A percentile compares a stretch with the other conserved stretches of the same genome.
phyloP scores from a whole-genome alignment of 2,113 vertebrate genomes.

The Heteronetta atricapilla region DNA sequence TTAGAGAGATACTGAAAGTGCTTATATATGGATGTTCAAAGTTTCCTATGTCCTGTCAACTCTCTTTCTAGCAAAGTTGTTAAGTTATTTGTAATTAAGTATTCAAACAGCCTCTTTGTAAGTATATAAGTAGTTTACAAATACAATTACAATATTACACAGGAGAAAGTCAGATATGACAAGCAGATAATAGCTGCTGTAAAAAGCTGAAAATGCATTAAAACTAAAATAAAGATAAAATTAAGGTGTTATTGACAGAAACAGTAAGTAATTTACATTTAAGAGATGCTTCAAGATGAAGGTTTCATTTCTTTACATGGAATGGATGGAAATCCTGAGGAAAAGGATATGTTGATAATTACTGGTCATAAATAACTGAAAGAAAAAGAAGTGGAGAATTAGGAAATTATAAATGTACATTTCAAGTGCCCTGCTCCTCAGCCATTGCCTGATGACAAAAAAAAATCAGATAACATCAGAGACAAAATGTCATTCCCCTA shows the following conservation, averaged over 20 bases:
- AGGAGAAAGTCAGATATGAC: not conserved
- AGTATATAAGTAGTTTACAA: not conserved
- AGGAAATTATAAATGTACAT: not conserved
- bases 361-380: not conserved
- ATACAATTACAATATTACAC: not conserved
- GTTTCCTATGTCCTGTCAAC: not conserved
- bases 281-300: not conserved
- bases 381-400: not conserved
- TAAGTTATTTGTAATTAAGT: not conserved
- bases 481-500: not conserved
- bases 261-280: not conserved
- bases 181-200: not conserved
- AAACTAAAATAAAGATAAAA: not conserved
- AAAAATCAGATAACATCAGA: not conserved
- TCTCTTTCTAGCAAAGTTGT: not conserved
- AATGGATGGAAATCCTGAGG: not conserved
- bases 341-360: not conserved
- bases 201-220: not conserved
- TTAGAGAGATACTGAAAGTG: not conserved
- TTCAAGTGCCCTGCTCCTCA: not conserved
- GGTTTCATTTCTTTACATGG: not conserved
- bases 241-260: not conserved
- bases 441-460: not conserved
- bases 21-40: not conserved
- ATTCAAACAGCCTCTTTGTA: not conserved